Evolutionary conservation across 2,113 vertebrate genomes (phyloP).

Genomic region (Pomatorhinus ruficollis): DNA sequence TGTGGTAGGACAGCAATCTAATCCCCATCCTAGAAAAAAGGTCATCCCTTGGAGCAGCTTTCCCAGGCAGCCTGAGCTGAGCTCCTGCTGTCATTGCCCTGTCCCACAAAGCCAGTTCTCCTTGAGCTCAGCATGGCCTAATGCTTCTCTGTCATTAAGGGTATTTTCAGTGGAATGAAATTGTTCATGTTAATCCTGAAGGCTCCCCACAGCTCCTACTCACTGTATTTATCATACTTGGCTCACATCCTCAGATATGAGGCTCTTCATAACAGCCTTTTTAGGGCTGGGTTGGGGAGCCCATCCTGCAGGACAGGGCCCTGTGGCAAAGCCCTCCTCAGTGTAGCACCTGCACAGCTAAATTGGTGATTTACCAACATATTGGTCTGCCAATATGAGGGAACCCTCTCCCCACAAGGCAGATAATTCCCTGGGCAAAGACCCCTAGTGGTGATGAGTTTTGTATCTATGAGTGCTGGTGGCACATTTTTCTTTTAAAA

Average conservation of each 20-base stretch:
- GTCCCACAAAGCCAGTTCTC: constrained; percentile 4
- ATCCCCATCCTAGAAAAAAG: background rate
- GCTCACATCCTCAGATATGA: background rate
- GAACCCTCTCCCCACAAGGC: accelerated
- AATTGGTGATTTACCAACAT: background rate
- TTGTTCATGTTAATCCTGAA: background rate
- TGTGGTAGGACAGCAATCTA: background rate
- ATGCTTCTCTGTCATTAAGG: background rate
- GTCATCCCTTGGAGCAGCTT: background rate
- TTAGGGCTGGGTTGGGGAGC: background rate
- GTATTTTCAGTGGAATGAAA: background rate
- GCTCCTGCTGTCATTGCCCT: background rate
- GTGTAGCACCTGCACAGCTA: background rate
- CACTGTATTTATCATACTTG: background rate
- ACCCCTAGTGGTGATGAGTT: background rate
- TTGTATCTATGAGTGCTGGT: background rate
- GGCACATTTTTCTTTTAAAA: background rate
- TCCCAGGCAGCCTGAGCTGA: background rate
- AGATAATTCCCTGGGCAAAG: background rate
- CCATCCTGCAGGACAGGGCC: background rate
- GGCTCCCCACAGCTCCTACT: background rate
- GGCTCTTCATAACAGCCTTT: background rate
- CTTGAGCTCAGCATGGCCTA: background rate
- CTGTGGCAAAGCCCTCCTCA: background rate
- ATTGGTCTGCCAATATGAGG: no score